These are phyloP conservation scores for Agrochola macilenta DNA, from an alignment of 2,888 invertebrate genomes.

Conservation along the genomic window DNA sequence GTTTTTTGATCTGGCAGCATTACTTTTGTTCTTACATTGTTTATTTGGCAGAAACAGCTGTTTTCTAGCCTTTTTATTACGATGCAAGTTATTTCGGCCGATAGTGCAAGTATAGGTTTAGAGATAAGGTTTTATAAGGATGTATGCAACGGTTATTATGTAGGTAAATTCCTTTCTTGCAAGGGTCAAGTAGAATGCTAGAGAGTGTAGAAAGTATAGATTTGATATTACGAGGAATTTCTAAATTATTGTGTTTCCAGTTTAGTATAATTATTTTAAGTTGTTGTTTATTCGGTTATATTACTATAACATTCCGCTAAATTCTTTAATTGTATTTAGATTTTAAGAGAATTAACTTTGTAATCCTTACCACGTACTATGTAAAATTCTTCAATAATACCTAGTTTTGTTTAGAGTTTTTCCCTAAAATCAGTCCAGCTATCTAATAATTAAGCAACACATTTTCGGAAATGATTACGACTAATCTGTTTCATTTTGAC, in stretches of 20 bases:
- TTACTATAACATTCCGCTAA: slow-evolving; percentile 81
- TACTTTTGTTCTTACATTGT: slow-evolving; percentile 8
- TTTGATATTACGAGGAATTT: slow-evolving; percentile 24
- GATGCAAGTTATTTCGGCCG: slow-evolving; percentile 62
- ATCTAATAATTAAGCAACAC: too few species aligned
- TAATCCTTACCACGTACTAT: slow-evolving; percentile 26
- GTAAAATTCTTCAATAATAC: neutral
- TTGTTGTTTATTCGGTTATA: slow-evolving; percentile 45
- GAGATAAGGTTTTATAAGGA: slow-evolving; percentile 29
- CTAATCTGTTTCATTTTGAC: too few species aligned
- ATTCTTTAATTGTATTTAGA: slow-evolving; percentile 23
- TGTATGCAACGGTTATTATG: slow-evolving; percentile 19
- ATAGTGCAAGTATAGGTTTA: slow-evolving; percentile 64
- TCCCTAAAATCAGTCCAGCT: neutral
- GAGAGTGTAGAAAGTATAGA: slow-evolving; percentile 37
- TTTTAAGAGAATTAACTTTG: slow-evolving; percentile 30
- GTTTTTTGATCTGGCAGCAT: slow-evolving; percentile 21
- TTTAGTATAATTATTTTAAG: slow-evolving; percentile 38
- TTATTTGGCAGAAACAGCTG: slow-evolving; percentile 9
- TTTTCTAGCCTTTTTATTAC: slow-evolving; percentile 22
- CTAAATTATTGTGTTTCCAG: slow-evolving; percentile 41
- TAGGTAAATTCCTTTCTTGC: slow-evolving; percentile 15
- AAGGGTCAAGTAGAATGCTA: slow-evolving; percentile 45
- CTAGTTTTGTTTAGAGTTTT: neutral
- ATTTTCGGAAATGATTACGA: too few species aligned